phyloP scores from a whole-genome alignment of 1,140 invertebrate genomes.

The Stegodyphus mimosarum region DNA sequence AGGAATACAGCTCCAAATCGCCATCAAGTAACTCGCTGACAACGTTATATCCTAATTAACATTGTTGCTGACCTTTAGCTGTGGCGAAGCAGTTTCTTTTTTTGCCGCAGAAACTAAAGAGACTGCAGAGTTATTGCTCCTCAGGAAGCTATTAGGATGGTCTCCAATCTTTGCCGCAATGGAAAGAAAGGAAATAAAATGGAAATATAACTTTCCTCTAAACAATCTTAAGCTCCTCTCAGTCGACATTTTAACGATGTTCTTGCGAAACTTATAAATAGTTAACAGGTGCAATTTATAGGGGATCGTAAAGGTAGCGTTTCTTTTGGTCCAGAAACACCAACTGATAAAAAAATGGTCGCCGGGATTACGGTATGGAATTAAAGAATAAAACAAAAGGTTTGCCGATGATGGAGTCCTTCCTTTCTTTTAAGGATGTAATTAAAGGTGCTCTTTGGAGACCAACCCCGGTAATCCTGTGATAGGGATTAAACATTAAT shows the following conservation, averaged over 20 bases:
- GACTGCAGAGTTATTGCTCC: constrained; percentile 16
- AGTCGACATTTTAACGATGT: constrained; percentile 47
- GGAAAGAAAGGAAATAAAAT: constrained; percentile 28
- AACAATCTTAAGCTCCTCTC: constrained; percentile 1
- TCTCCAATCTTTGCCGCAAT: neutral
- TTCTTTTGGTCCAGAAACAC: neutral
- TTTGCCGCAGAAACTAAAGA: neutral
- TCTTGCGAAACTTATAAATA: constrained; percentile 37
- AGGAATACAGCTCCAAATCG: too few species aligned
- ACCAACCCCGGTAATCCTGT: constrained; percentile 28
- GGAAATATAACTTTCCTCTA: constrained; percentile 21
- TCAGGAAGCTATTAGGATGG: constrained; percentile 15
- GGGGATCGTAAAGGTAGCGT: constrained; percentile 25
- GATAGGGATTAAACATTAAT: neutral
- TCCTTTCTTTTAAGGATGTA: constrained; percentile 35
- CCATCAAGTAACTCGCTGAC: neutral
- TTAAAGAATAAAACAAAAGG: constrained; percentile 7
- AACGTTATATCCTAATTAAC: constrained; percentile 16
- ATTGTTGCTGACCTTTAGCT: neutral
- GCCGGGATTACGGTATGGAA: constrained; percentile 36
- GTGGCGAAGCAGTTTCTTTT: neutral
- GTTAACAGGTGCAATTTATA: constrained; percentile 50
- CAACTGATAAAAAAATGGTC: constrained; percentile 5
- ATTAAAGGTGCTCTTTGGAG: neutral
- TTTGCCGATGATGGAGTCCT: neutral